Base-by-base conservation (phyloP, 1,140 invertebrate species). In the Philotrypesis tridentata region DNA sequence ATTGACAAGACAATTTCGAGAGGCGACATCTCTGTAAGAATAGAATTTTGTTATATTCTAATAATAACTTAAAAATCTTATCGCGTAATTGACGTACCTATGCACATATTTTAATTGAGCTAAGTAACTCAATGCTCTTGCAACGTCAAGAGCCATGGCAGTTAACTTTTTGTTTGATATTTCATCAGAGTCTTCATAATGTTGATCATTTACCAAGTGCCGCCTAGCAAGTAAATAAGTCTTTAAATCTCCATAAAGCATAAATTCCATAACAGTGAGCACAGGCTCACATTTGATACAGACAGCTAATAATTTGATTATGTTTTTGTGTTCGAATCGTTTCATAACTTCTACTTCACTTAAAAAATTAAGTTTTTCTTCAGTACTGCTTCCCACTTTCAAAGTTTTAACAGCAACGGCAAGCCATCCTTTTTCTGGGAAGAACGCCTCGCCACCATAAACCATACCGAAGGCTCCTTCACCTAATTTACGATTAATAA, bases 341-440 rank as follows among this genome's bases (percentile, higher is more conserved):
- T 98, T 98, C 96, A 99, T 98, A 27, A 97, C 94, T 88, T 97
- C 96, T 0, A 97, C 97, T 89, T 98, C 97, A 75, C 96, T 96
- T n/a, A 98, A 92, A 85, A 98, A 98, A 89, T 98, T 97, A n/a
- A 97, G 90, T 88, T 97, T 97, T 87, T 98, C 96, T 85, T 98
- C 97, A 9, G 95, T 94, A 0, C 94, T 94, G 2, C 96, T 96
- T 1, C 96, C 96, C 12, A 94, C 90, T 89, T 98, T 98, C 0
- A 98, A 91, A 0, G 97, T 97, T 91, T 98, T 99, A 0, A 98
- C 97, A 12, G 97, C 97, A 0, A 98, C 97, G 1, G 96, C 95
- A 2, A 95, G 94, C 96, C 96, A 97, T n/a, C 94, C 94, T 48
- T 93, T 93, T 0, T 92, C 93, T 9, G 94, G 90, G 25, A 97